phyloP scores from a whole-genome alignment of 2,113 vertebrate species.

The Mugil cephalus region DNA sequence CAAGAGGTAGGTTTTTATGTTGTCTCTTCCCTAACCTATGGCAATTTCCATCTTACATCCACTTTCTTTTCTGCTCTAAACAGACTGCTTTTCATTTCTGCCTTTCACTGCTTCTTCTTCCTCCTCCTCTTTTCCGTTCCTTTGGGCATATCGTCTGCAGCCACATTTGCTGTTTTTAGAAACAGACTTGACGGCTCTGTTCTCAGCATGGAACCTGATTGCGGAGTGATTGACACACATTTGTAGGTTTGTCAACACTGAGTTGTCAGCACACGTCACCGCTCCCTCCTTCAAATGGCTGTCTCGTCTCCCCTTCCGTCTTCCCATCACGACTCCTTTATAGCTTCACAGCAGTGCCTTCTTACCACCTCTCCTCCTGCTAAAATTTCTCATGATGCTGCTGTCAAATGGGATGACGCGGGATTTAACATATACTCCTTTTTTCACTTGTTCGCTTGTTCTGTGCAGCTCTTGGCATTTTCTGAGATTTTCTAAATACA shows the following conservation, averaged over 20 bases:
- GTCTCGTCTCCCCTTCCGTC: background rate
- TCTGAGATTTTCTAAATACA: background rate
- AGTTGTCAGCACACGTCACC: background rate
- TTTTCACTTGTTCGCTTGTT: conserved; percentile 28
- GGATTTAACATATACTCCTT: conserved; percentile 13
- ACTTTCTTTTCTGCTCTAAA: no score
- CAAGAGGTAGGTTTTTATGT: no score
- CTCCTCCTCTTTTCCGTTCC: no score
- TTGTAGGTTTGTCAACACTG: conserved; percentile 7
- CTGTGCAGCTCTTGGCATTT: background rate
- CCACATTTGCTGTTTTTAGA: no score
- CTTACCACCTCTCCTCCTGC: conserved; percentile 26
- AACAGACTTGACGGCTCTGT: background rate
- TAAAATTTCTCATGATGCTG: conserved; percentile 37
- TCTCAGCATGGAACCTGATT: background rate
- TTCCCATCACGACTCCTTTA: conserved; percentile 32
- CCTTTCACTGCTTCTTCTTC: no score
- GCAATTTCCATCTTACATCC: no score
- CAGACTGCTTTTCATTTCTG: no score
- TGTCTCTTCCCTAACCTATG: no score
- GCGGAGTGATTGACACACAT: background rate
- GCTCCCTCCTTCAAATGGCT: conserved; percentile 7
- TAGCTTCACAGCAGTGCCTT: conserved; percentile 42
- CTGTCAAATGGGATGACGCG: conserved; percentile 47
- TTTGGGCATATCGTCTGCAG: no score